Percentiles rank a stretch among this genome's conserved stretches.
phyloP scores from a whole-genome alignment of 2,113 vertebrate genomes.

The Myanophis thanlyinensis region DNA sequence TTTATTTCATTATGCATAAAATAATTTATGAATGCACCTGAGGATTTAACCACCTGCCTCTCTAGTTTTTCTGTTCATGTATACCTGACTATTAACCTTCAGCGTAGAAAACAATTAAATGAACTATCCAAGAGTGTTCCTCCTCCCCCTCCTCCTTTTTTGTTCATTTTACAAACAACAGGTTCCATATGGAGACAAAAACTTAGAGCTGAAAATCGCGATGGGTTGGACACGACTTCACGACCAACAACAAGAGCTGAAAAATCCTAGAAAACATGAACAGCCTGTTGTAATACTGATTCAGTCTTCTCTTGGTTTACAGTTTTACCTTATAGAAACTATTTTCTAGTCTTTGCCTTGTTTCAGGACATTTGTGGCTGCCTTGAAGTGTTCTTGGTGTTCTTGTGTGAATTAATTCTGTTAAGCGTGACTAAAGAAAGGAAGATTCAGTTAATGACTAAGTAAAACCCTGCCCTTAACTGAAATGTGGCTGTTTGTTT shows the following conservation, averaged over 20 bases:
- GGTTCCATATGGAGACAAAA: background rate
- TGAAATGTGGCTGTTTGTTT: conserved; percentile 3
- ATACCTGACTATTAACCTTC: conserved; percentile 19
- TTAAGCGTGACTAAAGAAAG: background rate
- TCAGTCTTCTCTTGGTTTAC: conserved; percentile 8
- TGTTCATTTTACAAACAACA: background rate
- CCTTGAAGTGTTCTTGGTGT: background rate
- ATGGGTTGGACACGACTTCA: no score
- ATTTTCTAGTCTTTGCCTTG: background rate
- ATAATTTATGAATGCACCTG: conserved; percentile 15
- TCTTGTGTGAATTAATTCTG: conserved; percentile 25
- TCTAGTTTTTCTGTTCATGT: background rate
- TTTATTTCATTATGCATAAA: conserved; percentile 17
- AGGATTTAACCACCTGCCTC: background rate
- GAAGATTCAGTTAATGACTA: conserved; percentile 10
- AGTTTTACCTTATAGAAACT: background rate
- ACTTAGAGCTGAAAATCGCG: background rate
- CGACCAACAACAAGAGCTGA: no score
- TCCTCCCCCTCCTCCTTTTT: background rate
- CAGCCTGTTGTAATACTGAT: conserved; percentile 3
- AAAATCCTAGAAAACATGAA: conserved; percentile 6
- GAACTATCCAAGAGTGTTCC: background rate
- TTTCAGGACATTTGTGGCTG: conserved; percentile 20
- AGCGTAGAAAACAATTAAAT: background rate
- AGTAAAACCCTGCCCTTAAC: background rate